A percentile compares a stretch with the other conserved stretches of the same genome.
Conservation (phyloP, 2,113 vertebrate species). For the Anolis sagrei region DNA sequence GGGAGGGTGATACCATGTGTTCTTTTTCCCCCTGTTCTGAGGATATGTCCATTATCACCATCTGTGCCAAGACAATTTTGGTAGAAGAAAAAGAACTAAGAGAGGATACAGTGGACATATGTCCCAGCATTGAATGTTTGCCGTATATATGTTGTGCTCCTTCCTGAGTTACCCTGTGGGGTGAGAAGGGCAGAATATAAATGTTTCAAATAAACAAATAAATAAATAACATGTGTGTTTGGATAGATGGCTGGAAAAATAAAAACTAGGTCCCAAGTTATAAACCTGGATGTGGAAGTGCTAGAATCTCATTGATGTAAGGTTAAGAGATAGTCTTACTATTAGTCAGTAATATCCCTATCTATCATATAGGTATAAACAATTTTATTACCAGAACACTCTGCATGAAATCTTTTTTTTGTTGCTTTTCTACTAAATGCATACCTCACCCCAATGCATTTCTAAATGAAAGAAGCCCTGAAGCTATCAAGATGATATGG, state of each 20-base stretch:
- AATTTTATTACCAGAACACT: conserved; percentile 12
- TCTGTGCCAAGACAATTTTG: background rate
- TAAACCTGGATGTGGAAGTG: background rate
- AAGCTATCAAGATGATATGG: conserved; percentile 40
- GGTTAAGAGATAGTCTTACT: background rate
- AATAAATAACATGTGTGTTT: too few relatives aligned
- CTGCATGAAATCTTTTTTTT: background rate
- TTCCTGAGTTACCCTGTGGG: too few relatives aligned
- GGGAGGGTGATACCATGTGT: too few relatives aligned
- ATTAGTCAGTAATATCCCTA: background rate
- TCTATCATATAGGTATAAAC: conserved; percentile 12
- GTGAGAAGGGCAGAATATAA: too few relatives aligned
- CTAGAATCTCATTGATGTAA: background rate
- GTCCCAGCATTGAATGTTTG: too few relatives aligned
- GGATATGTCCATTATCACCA: background rate
- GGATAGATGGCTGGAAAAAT: too few relatives aligned
- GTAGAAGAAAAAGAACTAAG: background rate
- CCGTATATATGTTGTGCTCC: too few relatives aligned
- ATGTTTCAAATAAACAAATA: too few relatives aligned
- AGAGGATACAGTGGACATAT: too few relatives aligned
- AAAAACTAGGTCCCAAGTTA: background rate
- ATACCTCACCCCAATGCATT: conserved; percentile 48
- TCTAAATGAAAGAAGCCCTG: conserved; percentile 44
- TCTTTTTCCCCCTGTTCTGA: background rate
- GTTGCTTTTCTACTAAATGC: conserved; percentile 39